A percentile compares a stretch with the other conserved stretches of the same genome.
phyloP scores from a whole-genome alignment of 2,888 invertebrate species.

The Cerceris rybyensis region DNA sequence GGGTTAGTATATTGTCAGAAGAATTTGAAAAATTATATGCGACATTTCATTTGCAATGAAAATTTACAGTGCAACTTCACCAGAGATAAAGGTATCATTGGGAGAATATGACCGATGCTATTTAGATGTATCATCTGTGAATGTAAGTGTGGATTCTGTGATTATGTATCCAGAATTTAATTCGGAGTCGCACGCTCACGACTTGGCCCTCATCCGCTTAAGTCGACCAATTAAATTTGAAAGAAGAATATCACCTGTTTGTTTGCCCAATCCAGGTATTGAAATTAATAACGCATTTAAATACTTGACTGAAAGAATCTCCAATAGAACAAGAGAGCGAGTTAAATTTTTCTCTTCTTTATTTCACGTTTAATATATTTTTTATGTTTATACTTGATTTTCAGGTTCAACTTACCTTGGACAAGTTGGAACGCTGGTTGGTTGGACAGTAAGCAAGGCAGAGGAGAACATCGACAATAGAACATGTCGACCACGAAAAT shows the following conservation, averaged over 20 bases:
- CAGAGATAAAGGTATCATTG: slow-evolving; percentile 83
- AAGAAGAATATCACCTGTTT: slow-evolving; percentile 84
- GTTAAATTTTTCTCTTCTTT: not conserved
- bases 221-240: slow-evolving; percentile 83
- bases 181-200: slow-evolving; percentile 83
- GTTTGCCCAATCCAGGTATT: slow-evolving; percentile 83
- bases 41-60: not conserved
- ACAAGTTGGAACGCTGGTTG: slow-evolving; percentile 83
- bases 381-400: slow-evolving; percentile 1
- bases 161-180: slow-evolving; percentile 84
- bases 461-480: slow-evolving; percentile 59
- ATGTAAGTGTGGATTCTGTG: slow-evolving; percentile 83
- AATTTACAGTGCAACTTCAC: slow-evolving; percentile 68
- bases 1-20: slow-evolving; percentile 78
- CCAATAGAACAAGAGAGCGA: not conserved
- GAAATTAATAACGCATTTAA: not conserved
- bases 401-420: slow-evolving; percentile 82
- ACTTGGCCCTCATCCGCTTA: slow-evolving; percentile 85
- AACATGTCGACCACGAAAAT: slow-evolving; percentile 83
- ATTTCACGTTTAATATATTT: slow-evolving; percentile 1
- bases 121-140: slow-evolving; percentile 82
- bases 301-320: not conserved
- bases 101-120: slow-evolving; percentile 84
- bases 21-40: not conserved
- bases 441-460: slow-evolving; percentile 80